phyloP scores from a whole-genome alignment of 2,888 invertebrate genomes.

The Xanthostigma xanthostigma region DNA sequence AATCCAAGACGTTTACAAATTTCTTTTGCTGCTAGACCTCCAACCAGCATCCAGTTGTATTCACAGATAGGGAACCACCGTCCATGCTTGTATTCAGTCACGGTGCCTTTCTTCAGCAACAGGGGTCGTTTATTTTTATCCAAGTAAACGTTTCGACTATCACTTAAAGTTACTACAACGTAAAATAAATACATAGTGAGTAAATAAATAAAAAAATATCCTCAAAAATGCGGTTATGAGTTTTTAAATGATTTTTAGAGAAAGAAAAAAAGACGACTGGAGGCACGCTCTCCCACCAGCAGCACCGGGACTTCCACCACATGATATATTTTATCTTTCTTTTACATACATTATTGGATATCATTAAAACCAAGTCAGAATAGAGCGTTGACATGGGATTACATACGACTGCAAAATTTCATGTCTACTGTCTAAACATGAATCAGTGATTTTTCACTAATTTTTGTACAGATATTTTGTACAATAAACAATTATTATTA shows the following conservation, averaged over 20 bases:
- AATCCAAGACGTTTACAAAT: constrained; percentile 57
- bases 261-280: background rate
- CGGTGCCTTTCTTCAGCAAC: constrained; percentile 41
- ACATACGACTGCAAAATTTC: no score
- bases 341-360: no score
- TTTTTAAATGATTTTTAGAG: background rate
- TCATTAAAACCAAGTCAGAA: no score
- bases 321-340: no score
- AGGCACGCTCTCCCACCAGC: background rate
- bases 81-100: constrained; percentile 43
- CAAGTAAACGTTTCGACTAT: constrained; percentile 41
- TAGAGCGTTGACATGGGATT: no score
- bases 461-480: no score
- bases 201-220: no score
- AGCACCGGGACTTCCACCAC: no score
- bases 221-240: no score
- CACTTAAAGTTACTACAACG: constrained; percentile 48
- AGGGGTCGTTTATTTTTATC: constrained; percentile 46
- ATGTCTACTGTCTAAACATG: no score
- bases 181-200: background rate
- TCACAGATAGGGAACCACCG: constrained; percentile 53
- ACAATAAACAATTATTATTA: no score
- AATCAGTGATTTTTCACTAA: no score
- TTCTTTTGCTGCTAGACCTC: constrained; percentile 31
- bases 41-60: constrained; percentile 24